A percentile compares a stretch with the other conserved stretches of the same genome.
These are phyloP conservation scores for Drosophila suzukii DNA, from an alignment of 1,140 invertebrate genomes.

Conservation along the genomic window DNA sequence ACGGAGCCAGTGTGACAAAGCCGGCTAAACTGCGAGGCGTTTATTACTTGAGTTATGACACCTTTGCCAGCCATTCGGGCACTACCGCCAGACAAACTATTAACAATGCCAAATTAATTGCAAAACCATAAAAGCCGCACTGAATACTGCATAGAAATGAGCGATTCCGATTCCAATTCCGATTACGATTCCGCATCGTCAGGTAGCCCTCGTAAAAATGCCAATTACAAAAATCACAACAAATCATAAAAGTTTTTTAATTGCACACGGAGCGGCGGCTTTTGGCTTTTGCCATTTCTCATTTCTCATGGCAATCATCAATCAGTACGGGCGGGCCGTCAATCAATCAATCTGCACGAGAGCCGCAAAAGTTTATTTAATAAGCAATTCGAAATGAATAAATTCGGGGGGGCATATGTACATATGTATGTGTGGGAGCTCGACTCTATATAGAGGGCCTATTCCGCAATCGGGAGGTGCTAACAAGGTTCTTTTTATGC, in stretches of 20 bases:
- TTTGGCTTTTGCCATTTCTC: constrained; percentile 13
- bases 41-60: constrained; percentile 77
- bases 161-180: constrained; percentile 23
- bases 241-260: constrained; percentile 81
- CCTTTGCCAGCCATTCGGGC: constrained; percentile 46
- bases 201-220: constrained; percentile 73
- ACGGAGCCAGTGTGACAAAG: constrained; percentile 57
- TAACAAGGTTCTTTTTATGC: constrained; percentile 40
- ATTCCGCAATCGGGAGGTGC: constrained; percentile 29
- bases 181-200: constrained; percentile 45
- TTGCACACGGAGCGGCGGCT: constrained; percentile 44
- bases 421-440: background rate
- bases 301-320: constrained; percentile 45
- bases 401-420: constrained; percentile 25
- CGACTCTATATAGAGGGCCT: background rate
- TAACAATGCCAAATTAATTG: constrained; percentile 74
- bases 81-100: constrained; percentile 55
- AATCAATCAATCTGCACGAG: constrained; percentile 47
- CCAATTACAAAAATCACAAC: constrained; percentile 78
- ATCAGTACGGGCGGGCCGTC: constrained; percentile 34
- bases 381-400: constrained; percentile 22
- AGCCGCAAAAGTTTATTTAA: constrained; percentile 41
- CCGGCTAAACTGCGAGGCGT: constrained; percentile 59
- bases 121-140: constrained; percentile 67
- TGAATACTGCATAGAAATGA: constrained; percentile 68